phyloP scores from a whole-genome alignment of 2,113 vertebrate genomes.

The Nycticryphes semicollaris region DNA sequence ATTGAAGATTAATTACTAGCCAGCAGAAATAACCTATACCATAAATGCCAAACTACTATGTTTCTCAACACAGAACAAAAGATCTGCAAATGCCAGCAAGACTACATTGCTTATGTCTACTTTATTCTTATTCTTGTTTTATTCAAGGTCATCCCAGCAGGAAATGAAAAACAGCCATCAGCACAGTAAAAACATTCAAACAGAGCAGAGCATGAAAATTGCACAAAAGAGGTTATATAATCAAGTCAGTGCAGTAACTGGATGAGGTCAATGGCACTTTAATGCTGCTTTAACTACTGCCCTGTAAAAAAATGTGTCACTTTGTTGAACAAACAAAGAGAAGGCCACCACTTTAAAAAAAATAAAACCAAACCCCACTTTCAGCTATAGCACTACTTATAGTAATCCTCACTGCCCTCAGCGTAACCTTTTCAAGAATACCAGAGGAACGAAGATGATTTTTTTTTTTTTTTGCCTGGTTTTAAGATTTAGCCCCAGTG shows the following conservation, averaged over 20 bases:
- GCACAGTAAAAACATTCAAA: conserved; percentile 70
- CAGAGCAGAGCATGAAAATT: conserved; percentile 71
- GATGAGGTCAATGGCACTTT: conserved; percentile 64
- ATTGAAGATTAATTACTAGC: background rate
- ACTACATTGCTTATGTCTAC: conserved; percentile 61
- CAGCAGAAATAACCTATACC: conserved; percentile 35
- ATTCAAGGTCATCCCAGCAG: conserved; percentile 72
- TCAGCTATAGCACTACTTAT: background rate
- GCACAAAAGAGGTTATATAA: conserved; percentile 68
- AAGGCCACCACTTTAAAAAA: conserved; percentile 31
- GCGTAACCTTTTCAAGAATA: background rate
- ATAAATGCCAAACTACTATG: conserved; percentile 38
- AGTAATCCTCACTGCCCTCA: background rate
- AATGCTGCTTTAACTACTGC: conserved; percentile 55
- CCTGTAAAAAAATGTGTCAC: conserved; percentile 63
- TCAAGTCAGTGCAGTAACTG: conserved; percentile 62
- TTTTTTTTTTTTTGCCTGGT: background rate
- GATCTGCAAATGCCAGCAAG: conserved; percentile 69
- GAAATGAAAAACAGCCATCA: conserved; percentile 74
- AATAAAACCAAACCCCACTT: background rate
- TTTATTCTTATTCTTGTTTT: conserved; percentile 71
- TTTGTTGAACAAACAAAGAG: conserved; percentile 55
- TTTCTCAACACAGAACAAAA: conserved; percentile 67
- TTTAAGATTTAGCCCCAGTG: background rate
- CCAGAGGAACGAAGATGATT: background rate